Percentiles rank a stretch among this genome's conserved stretches.
Evolutionary conservation across 2,888 invertebrate species (phyloP).

Genomic region (Latrodectus elegans): DNA sequence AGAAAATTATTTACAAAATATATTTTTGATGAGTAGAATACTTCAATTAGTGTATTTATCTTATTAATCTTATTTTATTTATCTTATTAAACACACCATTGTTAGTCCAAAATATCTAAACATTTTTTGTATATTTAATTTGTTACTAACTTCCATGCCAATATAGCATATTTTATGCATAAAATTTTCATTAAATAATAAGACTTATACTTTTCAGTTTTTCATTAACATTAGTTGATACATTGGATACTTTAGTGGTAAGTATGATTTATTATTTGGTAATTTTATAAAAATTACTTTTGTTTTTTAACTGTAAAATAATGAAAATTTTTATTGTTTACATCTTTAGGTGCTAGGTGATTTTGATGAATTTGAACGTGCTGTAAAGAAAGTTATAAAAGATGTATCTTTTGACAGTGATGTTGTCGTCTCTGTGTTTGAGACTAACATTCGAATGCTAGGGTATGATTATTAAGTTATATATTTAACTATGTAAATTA

Average conservation of each 20-base stretch:
- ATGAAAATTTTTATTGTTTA: background rate
- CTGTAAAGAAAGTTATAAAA: constrained; percentile 87
- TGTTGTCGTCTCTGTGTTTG: constrained; percentile 96
- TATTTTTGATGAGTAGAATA: too few species aligned
- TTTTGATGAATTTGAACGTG: constrained; percentile 93
- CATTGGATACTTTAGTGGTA: constrained; percentile 91
- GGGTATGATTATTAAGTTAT: constrained; percentile 80
- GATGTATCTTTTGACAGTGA: constrained; percentile 95
- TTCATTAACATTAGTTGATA: constrained; percentile 95
- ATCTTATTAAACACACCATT: too few species aligned
- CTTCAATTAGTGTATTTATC: too few species aligned
- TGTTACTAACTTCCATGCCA: too few species aligned
- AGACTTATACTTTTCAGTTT: constrained; percentile 82
- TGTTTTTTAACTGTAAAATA: too few species aligned
- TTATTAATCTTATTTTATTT: too few species aligned
- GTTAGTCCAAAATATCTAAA: too few species aligned
- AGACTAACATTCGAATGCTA: constrained; percentile 97
- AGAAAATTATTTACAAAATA: too few species aligned
- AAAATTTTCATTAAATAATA: too few species aligned
- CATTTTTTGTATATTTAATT: too few species aligned
- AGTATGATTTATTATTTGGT: constrained; percentile 71
- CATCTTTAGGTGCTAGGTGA: constrained; percentile 85
- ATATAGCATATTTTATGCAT: too few species aligned
- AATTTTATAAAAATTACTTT: background rate
- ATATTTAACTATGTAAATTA: too few species aligned